Percentiles rank a stretch among this genome's conserved stretches.
phyloP scores from a whole-genome alignment of 2,888 invertebrate species.

The Axea sp. region DNA sequence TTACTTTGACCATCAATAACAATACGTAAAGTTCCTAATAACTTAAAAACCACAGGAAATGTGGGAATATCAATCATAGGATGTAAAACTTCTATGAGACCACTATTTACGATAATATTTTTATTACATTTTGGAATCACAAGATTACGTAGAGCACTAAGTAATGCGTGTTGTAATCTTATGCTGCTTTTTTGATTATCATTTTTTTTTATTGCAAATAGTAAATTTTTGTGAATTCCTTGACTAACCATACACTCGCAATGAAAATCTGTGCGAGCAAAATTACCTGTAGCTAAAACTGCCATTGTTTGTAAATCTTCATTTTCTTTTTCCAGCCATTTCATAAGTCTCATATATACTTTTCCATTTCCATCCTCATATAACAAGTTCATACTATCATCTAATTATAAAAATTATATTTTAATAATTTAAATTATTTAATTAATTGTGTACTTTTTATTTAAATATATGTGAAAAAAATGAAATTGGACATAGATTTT shows the following conservation, averaged over 20 bases:
- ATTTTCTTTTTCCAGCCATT: slow-evolving; percentile 88
- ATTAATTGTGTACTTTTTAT: neutral
- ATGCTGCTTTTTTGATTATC: slow-evolving; percentile 67
- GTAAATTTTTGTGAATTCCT: slow-evolving; percentile 86
- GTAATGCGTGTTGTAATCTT: slow-evolving; percentile 85
- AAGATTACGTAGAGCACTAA: slow-evolving; percentile 89
- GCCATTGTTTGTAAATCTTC: slow-evolving; percentile 90
- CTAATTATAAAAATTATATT: slow-evolving; percentile 78
- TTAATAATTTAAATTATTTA: neutral
- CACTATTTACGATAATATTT: slow-evolving; percentile 85
- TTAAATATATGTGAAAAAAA: slow-evolving; percentile 1
- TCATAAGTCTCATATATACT: slow-evolving; percentile 86
- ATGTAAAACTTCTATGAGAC: slow-evolving; percentile 86
- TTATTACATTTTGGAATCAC: slow-evolving; percentile 89
- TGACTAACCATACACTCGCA: slow-evolving; percentile 91
- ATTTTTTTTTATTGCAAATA: slow-evolving; percentile 78
- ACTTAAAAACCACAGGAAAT: slow-evolving; percentile 91
- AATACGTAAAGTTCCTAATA: slow-evolving; percentile 92
- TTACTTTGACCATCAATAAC: slow-evolving; percentile 91
- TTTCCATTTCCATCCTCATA: slow-evolving; percentile 88
- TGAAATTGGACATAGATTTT: neutral
- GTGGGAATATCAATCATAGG: slow-evolving; percentile 86
- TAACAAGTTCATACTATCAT: slow-evolving; percentile 92
- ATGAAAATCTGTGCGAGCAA: slow-evolving; percentile 91
- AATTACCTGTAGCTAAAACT: slow-evolving; percentile 92